These are phyloP conservation scores for Gracilinanus agilis DNA, from an alignment of 2,113 vertebrate species.

Conservation along the genomic window DNA sequence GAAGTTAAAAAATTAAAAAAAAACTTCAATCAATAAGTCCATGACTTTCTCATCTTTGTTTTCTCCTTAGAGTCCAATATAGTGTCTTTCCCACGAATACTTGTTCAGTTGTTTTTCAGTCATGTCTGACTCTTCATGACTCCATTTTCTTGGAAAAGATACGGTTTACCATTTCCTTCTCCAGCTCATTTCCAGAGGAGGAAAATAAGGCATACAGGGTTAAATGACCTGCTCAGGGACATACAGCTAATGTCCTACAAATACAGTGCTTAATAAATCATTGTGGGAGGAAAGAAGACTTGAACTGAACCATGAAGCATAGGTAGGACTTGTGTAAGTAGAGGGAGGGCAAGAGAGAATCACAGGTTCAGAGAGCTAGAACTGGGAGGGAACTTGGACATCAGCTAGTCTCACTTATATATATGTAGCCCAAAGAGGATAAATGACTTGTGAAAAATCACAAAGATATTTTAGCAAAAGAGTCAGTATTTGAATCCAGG, in stretches of 20 bases:
- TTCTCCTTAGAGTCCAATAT: background rate
- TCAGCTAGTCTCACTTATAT: background rate
- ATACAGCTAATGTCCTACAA: too few relatives aligned
- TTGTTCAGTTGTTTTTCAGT: too few relatives aligned
- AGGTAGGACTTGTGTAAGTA: background rate
- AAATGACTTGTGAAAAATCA: background rate
- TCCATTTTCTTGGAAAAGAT: too few relatives aligned
- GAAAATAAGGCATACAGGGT: too few relatives aligned
- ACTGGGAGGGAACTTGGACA: too few relatives aligned
- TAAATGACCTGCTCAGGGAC: too few relatives aligned
- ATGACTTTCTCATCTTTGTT: background rate
- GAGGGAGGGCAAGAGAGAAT: background rate
- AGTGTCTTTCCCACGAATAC: background rate
- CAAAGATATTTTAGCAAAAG: background rate
- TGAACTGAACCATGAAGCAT: background rate
- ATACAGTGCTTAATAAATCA: background rate
- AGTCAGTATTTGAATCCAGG: background rate
- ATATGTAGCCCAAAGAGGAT: background rate
- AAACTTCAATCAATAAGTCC: too few relatives aligned
- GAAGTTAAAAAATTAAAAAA: too few relatives aligned
- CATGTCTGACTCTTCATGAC: too few relatives aligned
- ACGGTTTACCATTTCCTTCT: too few relatives aligned
- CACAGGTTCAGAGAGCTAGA: background rate
- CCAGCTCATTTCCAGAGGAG: too few relatives aligned
- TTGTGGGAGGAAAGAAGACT: background rate